Conservation (phyloP, 2,113 vertebrate species). For the Mustela lutreola region DNA sequence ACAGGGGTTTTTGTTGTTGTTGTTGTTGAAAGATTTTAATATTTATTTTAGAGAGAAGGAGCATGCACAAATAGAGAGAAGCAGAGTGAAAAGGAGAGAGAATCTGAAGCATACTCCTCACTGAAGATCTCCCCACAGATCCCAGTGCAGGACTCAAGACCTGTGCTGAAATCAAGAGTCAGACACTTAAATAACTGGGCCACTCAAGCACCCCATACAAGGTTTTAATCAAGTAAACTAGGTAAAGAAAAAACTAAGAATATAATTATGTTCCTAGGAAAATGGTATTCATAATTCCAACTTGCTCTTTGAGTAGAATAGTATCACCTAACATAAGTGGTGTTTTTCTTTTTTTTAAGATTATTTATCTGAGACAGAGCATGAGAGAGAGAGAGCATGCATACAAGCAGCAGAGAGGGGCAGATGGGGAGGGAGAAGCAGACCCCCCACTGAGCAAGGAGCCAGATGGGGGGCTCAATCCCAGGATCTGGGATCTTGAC, state of each 20-base stretch:
- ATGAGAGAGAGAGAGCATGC: background rate
- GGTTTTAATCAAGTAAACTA: constrained; percentile 33
- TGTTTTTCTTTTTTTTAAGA: background rate
- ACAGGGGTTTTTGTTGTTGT: background rate
- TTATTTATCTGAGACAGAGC: background rate
- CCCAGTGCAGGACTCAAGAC: background rate
- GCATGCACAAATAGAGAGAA: background rate
- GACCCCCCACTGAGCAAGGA: background rate
- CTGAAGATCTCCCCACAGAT: background rate
- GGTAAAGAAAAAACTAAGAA: background rate
- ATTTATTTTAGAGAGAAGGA: background rate
- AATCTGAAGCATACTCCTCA: background rate
- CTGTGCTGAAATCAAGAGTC: background rate
- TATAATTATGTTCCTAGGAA: constrained; percentile 12
- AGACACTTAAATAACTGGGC: background rate
- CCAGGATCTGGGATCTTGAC: background rate
- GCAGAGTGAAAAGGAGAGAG: background rate
- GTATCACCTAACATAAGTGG: background rate
- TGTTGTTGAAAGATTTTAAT: background rate
- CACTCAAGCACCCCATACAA: background rate
- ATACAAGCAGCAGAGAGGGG: background rate
- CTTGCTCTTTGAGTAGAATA: constrained; percentile 10
- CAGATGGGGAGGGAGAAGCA: background rate
- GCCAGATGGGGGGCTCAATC: no score
- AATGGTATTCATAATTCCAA: background rate